Conservation (phyloP, 1,140 invertebrate genomes). For the Pectinophora gossypiella region DNA sequence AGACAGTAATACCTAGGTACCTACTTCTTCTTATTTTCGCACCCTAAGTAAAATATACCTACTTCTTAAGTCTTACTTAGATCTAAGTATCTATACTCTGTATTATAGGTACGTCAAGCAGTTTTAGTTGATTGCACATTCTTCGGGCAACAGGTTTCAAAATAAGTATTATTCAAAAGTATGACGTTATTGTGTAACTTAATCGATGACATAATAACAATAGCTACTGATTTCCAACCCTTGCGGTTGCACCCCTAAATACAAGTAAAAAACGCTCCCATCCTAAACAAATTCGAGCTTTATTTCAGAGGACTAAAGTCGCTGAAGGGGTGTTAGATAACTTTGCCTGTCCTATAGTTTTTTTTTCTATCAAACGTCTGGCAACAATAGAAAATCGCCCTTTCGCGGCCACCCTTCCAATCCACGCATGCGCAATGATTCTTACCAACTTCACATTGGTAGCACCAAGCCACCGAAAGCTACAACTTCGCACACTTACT, state of each 20-base stretch:
- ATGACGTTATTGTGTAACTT: slow-evolving; percentile 13
- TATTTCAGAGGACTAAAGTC: slow-evolving; percentile 19
- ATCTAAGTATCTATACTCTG: too few relatives aligned
- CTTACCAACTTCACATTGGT: slow-evolving; percentile 41
- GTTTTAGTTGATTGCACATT: too few relatives aligned
- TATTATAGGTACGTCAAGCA: too few relatives aligned
- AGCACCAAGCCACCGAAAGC: slow-evolving; percentile 46
- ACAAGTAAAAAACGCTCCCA: background rate
- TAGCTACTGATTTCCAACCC: slow-evolving; percentile 21
- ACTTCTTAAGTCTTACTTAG: too few relatives aligned
- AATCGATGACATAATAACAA: slow-evolving; percentile 45
- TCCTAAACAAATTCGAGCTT: slow-evolving; percentile 22
- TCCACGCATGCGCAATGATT: slow-evolving; percentile 50
- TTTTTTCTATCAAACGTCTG: slow-evolving; percentile 44
- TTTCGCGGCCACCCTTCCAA: slow-evolving; percentile 38
- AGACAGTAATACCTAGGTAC: too few relatives aligned
- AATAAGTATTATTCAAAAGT: too few relatives aligned
- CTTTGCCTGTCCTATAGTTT: too few relatives aligned
- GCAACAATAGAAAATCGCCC: slow-evolving; percentile 55
- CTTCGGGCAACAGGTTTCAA: background rate
- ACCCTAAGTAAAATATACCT: too few relatives aligned
- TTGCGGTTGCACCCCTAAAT: slow-evolving; percentile 16
- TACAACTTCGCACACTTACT: slow-evolving; percentile 58
- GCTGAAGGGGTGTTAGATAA: too few relatives aligned
- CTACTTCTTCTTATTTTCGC: too few relatives aligned